phyloP scores from a whole-genome alignment of 2,797 vertebrate genomes.

The Microctenopoma stevenorrisi region DNA sequence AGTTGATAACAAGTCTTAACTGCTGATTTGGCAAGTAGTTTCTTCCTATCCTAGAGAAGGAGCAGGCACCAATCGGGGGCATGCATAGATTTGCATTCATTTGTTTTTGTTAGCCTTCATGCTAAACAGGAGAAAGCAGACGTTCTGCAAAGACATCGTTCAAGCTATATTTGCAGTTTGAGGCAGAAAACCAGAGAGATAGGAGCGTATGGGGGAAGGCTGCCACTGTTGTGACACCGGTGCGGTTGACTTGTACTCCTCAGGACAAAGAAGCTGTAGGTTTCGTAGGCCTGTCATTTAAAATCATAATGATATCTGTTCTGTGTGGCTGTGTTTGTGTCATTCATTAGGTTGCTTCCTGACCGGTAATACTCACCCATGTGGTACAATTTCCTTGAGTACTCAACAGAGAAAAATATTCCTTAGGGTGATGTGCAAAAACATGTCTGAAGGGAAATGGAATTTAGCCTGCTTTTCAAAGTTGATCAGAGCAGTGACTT shows the following conservation, averaged over 20 bases:
- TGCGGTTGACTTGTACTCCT: conserved; percentile 11
- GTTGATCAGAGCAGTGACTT: conserved; percentile 50
- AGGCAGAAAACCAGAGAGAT: conserved; percentile 24
- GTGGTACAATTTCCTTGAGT: conserved; percentile 32
- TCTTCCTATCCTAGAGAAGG: conserved; percentile 28
- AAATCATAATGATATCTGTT: conserved; percentile 23
- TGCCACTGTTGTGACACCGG: conserved; percentile 10
- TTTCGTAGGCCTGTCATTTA: conserved; percentile 27
- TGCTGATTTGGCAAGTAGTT: conserved; percentile 32
- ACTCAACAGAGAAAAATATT: conserved; percentile 38
- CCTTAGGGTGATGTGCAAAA: conserved; percentile 72
- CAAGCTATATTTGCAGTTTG: conserved; percentile 24
- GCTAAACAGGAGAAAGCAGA: conserved; percentile 42
- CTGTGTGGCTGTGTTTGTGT: conserved; percentile 6
- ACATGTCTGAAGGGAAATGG: conserved; percentile 73
- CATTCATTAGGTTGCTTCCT: conserved; percentile 24
- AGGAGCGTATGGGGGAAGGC: conserved; percentile 8
- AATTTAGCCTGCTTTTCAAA: conserved; percentile 62
- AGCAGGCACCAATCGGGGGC: conserved; percentile 62
- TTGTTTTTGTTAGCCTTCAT: conserved; percentile 60
- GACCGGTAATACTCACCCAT: conserved; percentile 23
- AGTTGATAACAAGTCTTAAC: conserved; percentile 7
- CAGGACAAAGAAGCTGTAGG: conserved; percentile 18
- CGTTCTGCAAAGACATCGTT: conserved; percentile 34
- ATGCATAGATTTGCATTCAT: conserved; percentile 80